Percentiles rank a stretch among this genome's conserved stretches.
Evolutionary conservation across 2,113 vertebrate genomes (phyloP).

Genomic region (Galbula dea): DNA sequence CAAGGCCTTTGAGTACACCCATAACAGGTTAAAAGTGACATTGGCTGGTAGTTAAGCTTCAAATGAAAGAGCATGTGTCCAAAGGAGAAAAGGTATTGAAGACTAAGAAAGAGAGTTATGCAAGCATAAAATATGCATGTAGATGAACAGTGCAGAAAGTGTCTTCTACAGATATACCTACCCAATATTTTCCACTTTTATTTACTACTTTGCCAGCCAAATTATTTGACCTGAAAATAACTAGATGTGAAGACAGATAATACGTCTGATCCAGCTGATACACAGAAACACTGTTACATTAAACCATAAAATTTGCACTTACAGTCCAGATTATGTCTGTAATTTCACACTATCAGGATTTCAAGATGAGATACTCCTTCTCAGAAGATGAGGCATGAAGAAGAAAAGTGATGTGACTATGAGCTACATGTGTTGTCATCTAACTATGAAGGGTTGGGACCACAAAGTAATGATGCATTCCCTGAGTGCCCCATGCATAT

Average conservation of each 20-base stretch:
- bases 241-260: background rate
- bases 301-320: background rate
- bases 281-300: background rate
- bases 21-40: background rate
- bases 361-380: background rate
- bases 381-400: background rate
- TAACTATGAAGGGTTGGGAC: background rate
- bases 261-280: background rate
- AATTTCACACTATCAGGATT: background rate
- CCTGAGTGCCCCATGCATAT: fast-evolving
- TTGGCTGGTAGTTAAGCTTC: background rate
- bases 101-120: background rate
- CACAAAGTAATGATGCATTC: background rate
- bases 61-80: background rate
- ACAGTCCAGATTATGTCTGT: fast-evolving
- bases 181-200: background rate
- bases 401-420: background rate
- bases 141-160: background rate
- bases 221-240: background rate
- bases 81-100: background rate
- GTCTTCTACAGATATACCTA: background rate
- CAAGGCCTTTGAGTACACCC: background rate
- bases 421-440: background rate
- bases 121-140: background rate
- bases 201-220: background rate